A percentile compares a stretch with the other conserved stretches of the same genome.
Conservation (phyloP, 1,140 invertebrate genomes). For the Pseudomyrmex dendroicus region DNA sequence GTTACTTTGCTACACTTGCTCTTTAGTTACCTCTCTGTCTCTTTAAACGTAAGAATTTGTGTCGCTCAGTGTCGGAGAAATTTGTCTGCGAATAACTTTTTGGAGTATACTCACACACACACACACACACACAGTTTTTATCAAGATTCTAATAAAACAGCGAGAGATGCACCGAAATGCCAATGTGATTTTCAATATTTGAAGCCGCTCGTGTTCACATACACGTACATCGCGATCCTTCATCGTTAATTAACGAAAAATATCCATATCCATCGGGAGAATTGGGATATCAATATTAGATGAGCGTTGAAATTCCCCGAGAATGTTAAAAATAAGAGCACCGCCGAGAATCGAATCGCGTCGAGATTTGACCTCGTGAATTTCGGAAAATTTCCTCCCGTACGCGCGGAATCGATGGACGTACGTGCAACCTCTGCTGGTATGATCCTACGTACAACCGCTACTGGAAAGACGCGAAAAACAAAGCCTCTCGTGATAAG, state of each 20-base stretch:
- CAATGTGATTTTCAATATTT: not conserved
- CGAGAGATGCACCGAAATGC: not conserved
- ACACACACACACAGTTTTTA: too few relatives aligned
- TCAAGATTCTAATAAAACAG: not conserved
- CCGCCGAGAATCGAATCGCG: too few relatives aligned
- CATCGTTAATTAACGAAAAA: conserved; percentile 10
- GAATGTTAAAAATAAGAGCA: conserved; percentile 6
- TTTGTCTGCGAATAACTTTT: too few relatives aligned
- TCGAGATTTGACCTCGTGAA: not conserved
- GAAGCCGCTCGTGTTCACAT: not conserved
- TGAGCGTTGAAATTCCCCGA: not conserved
- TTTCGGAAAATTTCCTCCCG: not conserved
- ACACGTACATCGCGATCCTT: too few relatives aligned
- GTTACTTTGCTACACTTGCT: too few relatives aligned
- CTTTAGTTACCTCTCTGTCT: too few relatives aligned
- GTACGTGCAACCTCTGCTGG: not conserved
- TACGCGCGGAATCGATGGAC: conserved; percentile 15
- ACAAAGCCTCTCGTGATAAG: conserved; percentile 8
- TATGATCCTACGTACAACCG: not conserved
- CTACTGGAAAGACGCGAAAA: not conserved
- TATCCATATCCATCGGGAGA: not conserved
- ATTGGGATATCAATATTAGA: not conserved
- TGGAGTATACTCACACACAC: too few relatives aligned
- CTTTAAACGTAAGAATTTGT: too few relatives aligned
- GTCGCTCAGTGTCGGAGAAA: too few relatives aligned